Percentiles rank a stretch among this genome's conserved stretches.
These are phyloP conservation scores for Pygoscelis adeliae DNA, from an alignment of 2,113 vertebrate genomes.

Conservation along the genomic window DNA sequence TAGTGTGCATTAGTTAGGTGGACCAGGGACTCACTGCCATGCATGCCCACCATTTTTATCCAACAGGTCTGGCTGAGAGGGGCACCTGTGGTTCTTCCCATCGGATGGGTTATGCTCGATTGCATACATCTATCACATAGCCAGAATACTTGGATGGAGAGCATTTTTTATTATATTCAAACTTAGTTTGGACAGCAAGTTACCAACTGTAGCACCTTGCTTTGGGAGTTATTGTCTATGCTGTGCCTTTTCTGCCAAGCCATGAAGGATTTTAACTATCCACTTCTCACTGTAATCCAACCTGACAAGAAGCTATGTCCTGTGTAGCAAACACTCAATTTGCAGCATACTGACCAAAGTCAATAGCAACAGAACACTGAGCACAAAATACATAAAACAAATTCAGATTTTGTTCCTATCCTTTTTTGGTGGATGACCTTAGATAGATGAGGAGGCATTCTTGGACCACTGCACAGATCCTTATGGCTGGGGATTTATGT, in stretches of 20 bases:
- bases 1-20: background rate
- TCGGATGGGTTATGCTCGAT: fast-evolving
- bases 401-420: background rate
- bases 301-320: background rate
- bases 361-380: background rate
- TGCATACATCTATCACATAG: background rate
- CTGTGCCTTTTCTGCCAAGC: background rate
- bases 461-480: background rate
- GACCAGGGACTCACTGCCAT: background rate
- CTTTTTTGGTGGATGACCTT: background rate
- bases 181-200: background rate
- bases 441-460: background rate
- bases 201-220: background rate
- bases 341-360: background rate
- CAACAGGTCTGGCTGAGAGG: background rate
- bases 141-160: background rate
- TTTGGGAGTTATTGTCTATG: background rate
- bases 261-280: background rate
- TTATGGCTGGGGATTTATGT: background rate
- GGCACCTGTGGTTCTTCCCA: background rate
- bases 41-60: background rate
- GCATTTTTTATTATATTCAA: background rate
- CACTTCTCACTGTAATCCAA: background rate
- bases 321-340: background rate
- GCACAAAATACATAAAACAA: background rate